phyloP scores from a whole-genome alignment of 2,113 vertebrate species.

The Myanophis thanlyinensis region DNA sequence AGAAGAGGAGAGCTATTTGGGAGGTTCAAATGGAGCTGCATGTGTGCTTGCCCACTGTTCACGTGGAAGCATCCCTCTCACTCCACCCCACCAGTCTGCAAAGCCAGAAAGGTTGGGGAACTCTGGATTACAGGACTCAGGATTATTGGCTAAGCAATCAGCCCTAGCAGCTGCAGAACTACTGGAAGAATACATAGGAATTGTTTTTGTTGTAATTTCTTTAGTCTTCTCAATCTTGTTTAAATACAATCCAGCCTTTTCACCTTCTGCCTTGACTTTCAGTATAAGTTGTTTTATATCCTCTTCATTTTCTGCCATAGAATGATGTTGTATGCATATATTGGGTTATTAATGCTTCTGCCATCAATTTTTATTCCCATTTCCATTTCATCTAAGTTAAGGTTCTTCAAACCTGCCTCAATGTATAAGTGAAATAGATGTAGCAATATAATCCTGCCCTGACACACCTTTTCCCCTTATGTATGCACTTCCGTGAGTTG shows the following conservation, averaged over 20 bases:
- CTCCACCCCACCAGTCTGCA: too few species aligned
- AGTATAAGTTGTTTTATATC: background rate
- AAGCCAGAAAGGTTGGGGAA: too few species aligned
- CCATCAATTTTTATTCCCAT: background rate
- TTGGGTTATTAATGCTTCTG: background rate
- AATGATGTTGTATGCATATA: background rate
- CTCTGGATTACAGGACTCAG: too few species aligned
- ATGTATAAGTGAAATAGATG: background rate
- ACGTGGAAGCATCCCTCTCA: too few species aligned
- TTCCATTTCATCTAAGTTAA: background rate
- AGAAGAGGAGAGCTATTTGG: too few species aligned
- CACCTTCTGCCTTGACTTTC: background rate
- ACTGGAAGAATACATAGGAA: too few species aligned
- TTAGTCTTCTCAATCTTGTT: background rate
- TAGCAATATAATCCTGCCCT: background rate
- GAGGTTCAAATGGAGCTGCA: too few species aligned
- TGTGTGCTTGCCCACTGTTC: too few species aligned
- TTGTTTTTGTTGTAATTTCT: background rate
- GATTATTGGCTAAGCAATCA: too few species aligned
- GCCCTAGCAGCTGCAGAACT: too few species aligned
- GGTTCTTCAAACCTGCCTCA: background rate
- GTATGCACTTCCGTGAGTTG: background rate
- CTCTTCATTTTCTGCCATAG: background rate
- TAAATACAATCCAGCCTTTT: background rate
- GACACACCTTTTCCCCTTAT: background rate